A percentile compares a stretch with the other conserved stretches of the same genome.
Evolutionary conservation across 2,113 vertebrate species (phyloP).

Genomic region (Henicopernis longicauda): DNA sequence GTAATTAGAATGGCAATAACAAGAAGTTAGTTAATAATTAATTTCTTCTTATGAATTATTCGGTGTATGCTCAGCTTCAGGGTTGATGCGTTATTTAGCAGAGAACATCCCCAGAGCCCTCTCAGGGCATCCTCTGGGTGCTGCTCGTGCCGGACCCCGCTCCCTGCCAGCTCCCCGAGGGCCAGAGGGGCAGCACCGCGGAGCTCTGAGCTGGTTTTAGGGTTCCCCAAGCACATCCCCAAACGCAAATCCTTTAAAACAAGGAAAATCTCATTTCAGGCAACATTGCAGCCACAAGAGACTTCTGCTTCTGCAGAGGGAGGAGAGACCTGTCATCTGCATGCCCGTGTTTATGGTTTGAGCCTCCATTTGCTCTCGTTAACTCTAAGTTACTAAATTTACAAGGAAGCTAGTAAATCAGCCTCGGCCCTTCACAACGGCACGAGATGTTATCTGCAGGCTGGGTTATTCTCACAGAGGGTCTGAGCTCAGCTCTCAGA

Average conservation of each 20-base stretch:
- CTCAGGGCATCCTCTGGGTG: neutral
- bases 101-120: neutral
- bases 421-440: neutral
- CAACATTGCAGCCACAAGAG: neutral
- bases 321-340: neutral
- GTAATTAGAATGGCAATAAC: slow-evolving; percentile 12
- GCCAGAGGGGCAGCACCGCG: neutral
- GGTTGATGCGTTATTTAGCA: neutral
- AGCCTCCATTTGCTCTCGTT: neutral
- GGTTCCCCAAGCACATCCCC: neutral
- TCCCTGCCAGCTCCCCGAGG: rapidly evolving
- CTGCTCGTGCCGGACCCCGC: rapidly evolving
- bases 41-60: slow-evolving; percentile 7
- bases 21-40: slow-evolving; percentile 6
- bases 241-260: neutral
- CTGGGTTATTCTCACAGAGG: neutral
- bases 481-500: neutral
- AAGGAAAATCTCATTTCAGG: neutral
- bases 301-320: neutral
- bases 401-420: neutral
- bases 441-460: neutral
- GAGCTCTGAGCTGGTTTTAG: neutral
- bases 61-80: neutral
- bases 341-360: neutral
- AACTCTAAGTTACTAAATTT: neutral